Evolutionary conservation across 2,888 invertebrate genomes (phyloP).

Genomic region (Lordiphosa andalusiaca): DNA sequence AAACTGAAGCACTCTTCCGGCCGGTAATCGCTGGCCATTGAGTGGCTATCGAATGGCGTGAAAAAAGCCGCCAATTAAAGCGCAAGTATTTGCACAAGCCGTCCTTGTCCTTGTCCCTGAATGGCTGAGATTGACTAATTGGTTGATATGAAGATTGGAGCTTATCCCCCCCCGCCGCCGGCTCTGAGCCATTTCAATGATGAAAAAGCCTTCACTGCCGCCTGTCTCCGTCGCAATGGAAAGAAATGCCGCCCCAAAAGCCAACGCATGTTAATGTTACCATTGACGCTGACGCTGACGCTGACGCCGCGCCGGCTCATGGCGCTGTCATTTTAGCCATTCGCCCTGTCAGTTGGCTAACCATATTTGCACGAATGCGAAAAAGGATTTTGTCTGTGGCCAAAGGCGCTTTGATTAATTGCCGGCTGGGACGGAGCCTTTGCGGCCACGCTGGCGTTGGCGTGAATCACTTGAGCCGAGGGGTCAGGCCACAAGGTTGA

Average conservation of each 20-base stretch:
- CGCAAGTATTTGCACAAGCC: conserved; percentile 63
- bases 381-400: conserved; percentile 70
- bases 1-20: conserved; percentile 48
- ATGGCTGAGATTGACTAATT: conserved; percentile 32
- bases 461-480: conserved; percentile 74
- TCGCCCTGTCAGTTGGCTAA: conserved; percentile 70
- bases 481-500: conserved; percentile 75
- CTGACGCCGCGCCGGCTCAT: conserved; percentile 51
- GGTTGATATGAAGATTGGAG: conserved; percentile 24
- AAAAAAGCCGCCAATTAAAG: conserved; percentile 61
- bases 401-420: conserved; percentile 74
- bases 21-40: conserved; percentile 57
- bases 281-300: conserved; percentile 44
- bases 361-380: conserved; percentile 53
- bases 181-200: conserved; percentile 64
- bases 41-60: conserved; percentile 66
- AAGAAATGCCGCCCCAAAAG: conserved; percentile 61
- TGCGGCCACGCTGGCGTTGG: conserved; percentile 53
- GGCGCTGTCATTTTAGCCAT: conserved; percentile 75
- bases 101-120: conserved; percentile 75
- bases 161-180: too few relatives aligned
- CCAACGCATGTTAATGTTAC: conserved; percentile 68
- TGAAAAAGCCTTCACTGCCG: conserved; percentile 53
- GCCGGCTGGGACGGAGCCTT: conserved; percentile 65
- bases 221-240: conserved; percentile 22